Evolutionary conservation across 2,888 invertebrate genomes (phyloP).

Genomic region (Epinotia brunnichana): DNA sequence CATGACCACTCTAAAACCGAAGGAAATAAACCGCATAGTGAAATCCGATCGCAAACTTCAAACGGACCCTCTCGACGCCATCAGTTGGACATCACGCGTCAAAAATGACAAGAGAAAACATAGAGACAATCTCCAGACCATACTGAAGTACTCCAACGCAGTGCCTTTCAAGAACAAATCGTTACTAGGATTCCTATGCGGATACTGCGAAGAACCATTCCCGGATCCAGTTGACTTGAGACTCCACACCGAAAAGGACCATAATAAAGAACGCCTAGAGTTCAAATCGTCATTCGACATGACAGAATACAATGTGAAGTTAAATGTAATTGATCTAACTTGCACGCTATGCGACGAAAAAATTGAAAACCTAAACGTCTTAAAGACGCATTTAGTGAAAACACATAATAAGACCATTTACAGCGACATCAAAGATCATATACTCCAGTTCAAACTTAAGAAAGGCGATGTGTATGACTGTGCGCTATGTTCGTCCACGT

Average conservation of each 20-base stretch:
- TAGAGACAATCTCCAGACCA: constrained; percentile 63
- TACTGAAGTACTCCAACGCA: constrained; percentile 68
- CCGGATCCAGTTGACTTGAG: constrained; percentile 67
- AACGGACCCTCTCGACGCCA: constrained; percentile 50
- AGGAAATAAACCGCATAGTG: constrained; percentile 49
- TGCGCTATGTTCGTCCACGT: constrained; percentile 66
- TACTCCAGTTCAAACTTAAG: constrained; percentile 71
- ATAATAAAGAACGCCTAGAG: constrained; percentile 59
- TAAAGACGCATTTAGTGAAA: constrained; percentile 66
- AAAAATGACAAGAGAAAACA: constrained; percentile 64
- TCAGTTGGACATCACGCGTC: constrained; percentile 54
- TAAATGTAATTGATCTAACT: constrained; percentile 61
- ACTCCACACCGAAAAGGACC: constrained; percentile 55
- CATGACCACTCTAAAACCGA: constrained; percentile 47
- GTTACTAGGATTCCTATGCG: constrained; percentile 66
- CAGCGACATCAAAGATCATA: constrained; percentile 69
- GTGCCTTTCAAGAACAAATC: constrained; percentile 70
- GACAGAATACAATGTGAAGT: constrained; percentile 63
- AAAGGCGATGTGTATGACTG: constrained; percentile 70
- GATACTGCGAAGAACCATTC: constrained; percentile 64
- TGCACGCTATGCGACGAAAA: constrained; percentile 62
- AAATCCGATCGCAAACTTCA: constrained; percentile 48
- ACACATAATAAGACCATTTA: constrained; percentile 59
- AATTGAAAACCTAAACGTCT: constrained; percentile 53
- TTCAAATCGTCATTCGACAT: constrained; percentile 63